Conservation (phyloP, 2,113 vertebrate genomes). For the Psilopsiagon aurifrons region DNA sequence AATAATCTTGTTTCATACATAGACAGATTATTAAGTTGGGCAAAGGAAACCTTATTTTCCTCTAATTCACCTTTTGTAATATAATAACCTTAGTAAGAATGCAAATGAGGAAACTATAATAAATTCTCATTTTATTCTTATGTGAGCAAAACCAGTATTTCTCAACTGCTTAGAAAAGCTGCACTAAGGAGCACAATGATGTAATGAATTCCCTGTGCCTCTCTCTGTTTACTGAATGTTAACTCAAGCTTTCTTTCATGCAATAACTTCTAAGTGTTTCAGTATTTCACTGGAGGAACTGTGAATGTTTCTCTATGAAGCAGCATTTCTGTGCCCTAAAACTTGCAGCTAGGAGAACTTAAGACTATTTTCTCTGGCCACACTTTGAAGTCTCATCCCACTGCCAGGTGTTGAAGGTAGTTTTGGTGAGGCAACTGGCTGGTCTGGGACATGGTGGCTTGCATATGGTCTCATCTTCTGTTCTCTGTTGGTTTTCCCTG, state of each 20-base stretch:
- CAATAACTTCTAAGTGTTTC: neutral
- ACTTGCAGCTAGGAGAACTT: neutral
- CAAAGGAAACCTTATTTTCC: neutral
- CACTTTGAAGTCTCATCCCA: accelerated
- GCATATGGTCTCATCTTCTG: accelerated
- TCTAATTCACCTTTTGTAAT: neutral
- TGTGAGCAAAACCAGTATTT: neutral
- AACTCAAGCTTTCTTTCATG: neutral
- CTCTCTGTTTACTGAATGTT: neutral
- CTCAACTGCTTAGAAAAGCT: neutral
- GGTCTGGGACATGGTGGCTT: accelerated
- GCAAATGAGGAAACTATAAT: neutral
- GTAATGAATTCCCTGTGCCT: neutral
- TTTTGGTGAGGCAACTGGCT: neutral
- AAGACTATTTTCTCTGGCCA: neutral
- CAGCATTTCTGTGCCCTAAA: neutral
- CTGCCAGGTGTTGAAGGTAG: accelerated
- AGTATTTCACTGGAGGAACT: neutral
- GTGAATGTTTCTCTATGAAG: neutral
- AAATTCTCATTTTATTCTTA: neutral
- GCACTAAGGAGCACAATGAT: neutral
- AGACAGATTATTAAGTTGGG: neutral
- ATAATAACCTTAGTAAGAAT: neutral
- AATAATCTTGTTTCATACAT: neutral
- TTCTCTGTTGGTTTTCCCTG: neutral